phyloP scores from a whole-genome alignment of 2,113 vertebrate genomes.

The Andinoacara biseriatus region DNA sequence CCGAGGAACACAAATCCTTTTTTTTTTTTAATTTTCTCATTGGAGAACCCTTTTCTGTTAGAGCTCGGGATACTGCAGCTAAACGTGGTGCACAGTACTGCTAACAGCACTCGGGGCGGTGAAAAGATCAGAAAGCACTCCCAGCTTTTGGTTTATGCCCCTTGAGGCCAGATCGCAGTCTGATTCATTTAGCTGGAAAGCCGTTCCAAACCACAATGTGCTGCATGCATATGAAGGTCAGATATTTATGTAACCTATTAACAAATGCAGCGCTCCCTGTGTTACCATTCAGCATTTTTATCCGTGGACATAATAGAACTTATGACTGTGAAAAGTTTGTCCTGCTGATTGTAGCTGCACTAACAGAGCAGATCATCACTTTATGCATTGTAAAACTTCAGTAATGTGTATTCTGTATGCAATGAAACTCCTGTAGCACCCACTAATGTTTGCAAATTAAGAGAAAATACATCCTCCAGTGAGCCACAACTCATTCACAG shows the following conservation, averaged over 20 bases:
- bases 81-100: background rate
- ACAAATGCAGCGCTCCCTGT: background rate
- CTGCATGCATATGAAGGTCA: background rate
- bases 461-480: background rate
- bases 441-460: constrained; percentile 54
- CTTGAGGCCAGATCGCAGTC: background rate
- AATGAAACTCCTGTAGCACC: constrained; percentile 8
- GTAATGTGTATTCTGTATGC: constrained; percentile 51
- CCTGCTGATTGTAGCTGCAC: constrained; percentile 1
- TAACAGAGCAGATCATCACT: background rate
- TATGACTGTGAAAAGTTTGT: background rate
- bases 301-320: background rate
- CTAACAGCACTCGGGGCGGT: background rate
- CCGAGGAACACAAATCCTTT: background rate
- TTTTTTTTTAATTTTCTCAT: background rate
- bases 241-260: background rate
- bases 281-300: background rate
- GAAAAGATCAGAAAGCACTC: constrained; percentile 7
- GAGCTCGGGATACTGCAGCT: background rate
- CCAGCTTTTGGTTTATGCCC: constrained; percentile 7
- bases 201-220: background rate
- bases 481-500: constrained; percentile 8
- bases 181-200: constrained; percentile 9
- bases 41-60: background rate
- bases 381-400: constrained; percentile 2